These are phyloP conservation scores for Sarcophaga caerulescens DNA, from an alignment of 2,888 invertebrate species.

Conservation along the genomic window DNA sequence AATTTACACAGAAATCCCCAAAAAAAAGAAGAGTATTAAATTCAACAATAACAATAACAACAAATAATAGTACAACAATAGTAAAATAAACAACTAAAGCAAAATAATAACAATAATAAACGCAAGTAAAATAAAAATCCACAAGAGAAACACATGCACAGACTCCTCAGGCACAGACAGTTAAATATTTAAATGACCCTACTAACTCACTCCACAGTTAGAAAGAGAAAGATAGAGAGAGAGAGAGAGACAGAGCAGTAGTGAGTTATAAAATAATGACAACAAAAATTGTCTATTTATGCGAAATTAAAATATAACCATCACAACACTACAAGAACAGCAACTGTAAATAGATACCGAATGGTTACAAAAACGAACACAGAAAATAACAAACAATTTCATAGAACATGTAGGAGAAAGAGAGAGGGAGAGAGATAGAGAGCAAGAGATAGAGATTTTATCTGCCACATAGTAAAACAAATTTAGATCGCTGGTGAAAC, in stretches of 20 bases:
- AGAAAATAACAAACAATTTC: no score
- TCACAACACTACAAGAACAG: not conserved
- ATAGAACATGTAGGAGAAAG: no score
- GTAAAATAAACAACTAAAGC: slow-evolving; percentile 16
- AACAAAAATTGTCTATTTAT: no score
- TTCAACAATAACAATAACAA: not conserved
- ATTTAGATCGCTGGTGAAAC: not conserved
- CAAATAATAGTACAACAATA: not conserved
- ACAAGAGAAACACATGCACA: no score
- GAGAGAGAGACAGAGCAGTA: no score
- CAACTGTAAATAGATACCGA: not conserved
- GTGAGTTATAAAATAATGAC: no score
- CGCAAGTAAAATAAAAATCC: not conserved
- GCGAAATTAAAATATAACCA: not conserved
- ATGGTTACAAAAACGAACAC: no score
- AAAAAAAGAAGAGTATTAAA: not conserved
- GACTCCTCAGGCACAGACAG: no score
- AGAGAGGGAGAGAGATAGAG: no score
- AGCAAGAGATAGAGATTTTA: not conserved
- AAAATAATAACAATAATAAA: slow-evolving; percentile 16
- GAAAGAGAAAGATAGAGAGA: not conserved
- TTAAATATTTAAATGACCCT: no score
- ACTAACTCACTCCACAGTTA: not conserved
- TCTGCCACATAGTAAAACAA: slow-evolving; percentile 37
- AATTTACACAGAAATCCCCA: not conserved